phyloP scores from a whole-genome alignment of 2,797 vertebrate genomes.

The Spinus pinus region DNA sequence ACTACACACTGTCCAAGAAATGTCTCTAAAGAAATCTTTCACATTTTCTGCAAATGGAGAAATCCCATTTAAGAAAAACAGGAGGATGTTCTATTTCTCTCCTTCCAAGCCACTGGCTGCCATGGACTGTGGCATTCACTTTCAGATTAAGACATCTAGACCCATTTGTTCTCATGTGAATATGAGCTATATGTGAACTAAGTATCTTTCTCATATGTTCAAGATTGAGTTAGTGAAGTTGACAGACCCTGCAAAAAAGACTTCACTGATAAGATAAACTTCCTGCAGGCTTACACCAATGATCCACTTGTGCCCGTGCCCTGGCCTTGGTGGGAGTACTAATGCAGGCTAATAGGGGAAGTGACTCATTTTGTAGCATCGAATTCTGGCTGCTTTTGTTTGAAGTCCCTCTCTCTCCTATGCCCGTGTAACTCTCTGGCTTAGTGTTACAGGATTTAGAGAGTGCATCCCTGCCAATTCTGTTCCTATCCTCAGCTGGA shows the following conservation, averaged over 20 bases:
- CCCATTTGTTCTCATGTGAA: not conserved
- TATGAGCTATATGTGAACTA: not conserved
- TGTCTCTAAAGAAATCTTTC: not conserved
- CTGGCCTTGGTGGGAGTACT: not conserved
- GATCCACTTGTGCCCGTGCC: not conserved
- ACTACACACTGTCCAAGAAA: not conserved
- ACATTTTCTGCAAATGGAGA: not conserved
- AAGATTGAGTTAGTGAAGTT: not conserved
- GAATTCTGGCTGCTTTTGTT: not conserved
- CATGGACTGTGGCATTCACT: not conserved
- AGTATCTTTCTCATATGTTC: not conserved
- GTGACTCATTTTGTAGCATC: rapidly evolving
- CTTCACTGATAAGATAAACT: not conserved
- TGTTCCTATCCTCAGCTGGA: not conserved
- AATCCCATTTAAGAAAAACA: not conserved
- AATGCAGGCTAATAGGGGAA: not conserved
- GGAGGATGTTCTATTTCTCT: rapidly evolving
- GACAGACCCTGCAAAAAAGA: not conserved
- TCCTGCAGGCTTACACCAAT: not conserved
- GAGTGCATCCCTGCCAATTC: not conserved
- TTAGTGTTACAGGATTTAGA: not conserved
- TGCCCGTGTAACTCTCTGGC: not conserved
- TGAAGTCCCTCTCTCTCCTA: not conserved
- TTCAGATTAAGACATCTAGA: not conserved
- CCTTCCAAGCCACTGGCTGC: not conserved